Base-by-base conservation (phyloP, 2,797 vertebrate genomes). In the Neomorphus geoffroyi region DNA sequence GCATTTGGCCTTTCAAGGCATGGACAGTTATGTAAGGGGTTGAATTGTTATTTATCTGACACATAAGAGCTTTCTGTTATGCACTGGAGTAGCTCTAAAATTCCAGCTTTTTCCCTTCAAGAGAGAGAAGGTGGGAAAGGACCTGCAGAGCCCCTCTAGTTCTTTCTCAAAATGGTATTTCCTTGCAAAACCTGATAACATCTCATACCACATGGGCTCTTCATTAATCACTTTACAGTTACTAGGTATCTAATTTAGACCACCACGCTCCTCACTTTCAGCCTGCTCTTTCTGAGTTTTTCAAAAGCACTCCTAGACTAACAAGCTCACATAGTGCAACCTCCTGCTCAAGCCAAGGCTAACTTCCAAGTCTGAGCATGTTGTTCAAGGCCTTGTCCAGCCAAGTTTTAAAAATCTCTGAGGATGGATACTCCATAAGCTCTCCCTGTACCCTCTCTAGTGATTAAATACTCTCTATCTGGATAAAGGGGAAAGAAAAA, bases 1-100 rank as follows among this genome's bases (percentile, higher is more conserved):
- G 2, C 64, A 65, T 72, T 79, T 77, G 51, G 80, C 85, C 79
- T 91, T 79, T 65, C 65, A 61, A 78, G 39, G 33, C 70, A 93
- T 51, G 77, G 35, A 46, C 62, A 62, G 81, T 96, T 84, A 94
- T 18, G 60, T 86, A 92, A 96, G 77, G 30, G 83, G 60, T 45
- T 94, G 82, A 96, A 86, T 4, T 89, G 60, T 32, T 32, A 13
- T 79, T 92, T 78, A 78, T 58, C 75, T 75, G 46, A 72, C 46
- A 80, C 43, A 78, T 24, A 37, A 62, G 75, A 91, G 32, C 50
- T 83, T 61, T 13, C 57, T 90, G 50, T 2, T 69, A 22, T 32
- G 27, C 39, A 24, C 64, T 54, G 37, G 15, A 60, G 41, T 70
- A 84, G 60, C 66, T 79, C 48, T 45, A 24, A 22, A 83, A 78